phyloP scores from a whole-genome alignment of 2,888 invertebrate species.

The Zeuzera pyrina region DNA sequence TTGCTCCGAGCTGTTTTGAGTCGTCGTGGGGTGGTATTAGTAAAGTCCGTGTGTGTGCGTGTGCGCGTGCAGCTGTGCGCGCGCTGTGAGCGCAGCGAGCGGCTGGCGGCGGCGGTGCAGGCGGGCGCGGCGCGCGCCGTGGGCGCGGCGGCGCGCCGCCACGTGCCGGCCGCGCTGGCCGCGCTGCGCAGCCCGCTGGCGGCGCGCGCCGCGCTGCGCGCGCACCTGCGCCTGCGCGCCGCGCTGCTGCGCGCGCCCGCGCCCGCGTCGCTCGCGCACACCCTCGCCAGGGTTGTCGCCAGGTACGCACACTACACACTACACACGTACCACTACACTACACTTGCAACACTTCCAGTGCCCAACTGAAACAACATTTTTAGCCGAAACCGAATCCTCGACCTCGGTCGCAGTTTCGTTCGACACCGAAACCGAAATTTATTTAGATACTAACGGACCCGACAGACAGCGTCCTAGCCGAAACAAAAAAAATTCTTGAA shows the following conservation, averaged over 20 bases:
- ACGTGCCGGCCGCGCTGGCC: constrained; percentile 61
- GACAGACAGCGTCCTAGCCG: too few species aligned
- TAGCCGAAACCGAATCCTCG: too few species aligned
- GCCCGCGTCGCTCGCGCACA: constrained; percentile 62
- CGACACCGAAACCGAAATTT: too few species aligned
- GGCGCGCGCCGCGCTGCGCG: constrained; percentile 76
- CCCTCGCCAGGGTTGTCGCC: constrained; percentile 81
- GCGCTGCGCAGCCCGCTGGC: constrained; percentile 85
- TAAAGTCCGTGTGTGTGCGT: neutral
- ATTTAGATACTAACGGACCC: too few species aligned
- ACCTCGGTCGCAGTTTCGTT: too few species aligned
- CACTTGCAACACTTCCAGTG: neutral
- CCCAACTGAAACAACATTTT: too few species aligned
- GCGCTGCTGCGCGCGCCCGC: constrained; percentile 46
- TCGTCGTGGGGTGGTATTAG: neutral
- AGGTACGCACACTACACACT: constrained; percentile 40
- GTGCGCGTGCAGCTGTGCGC: constrained; percentile 34
- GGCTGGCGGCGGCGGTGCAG: constrained; percentile 48
- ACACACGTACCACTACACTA: neutral
- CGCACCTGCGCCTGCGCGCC: constrained; percentile 74
- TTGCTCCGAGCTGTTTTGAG: neutral
- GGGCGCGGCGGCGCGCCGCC: constrained; percentile 29
- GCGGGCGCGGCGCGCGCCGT: constrained; percentile 59
- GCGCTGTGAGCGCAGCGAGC: constrained; percentile 35
- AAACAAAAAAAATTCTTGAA: too few species aligned